Percentiles rank a stretch among this genome's conserved stretches.
Conservation (phyloP, 2,797 vertebrate species). For the Malurus leucopterus region DNA sequence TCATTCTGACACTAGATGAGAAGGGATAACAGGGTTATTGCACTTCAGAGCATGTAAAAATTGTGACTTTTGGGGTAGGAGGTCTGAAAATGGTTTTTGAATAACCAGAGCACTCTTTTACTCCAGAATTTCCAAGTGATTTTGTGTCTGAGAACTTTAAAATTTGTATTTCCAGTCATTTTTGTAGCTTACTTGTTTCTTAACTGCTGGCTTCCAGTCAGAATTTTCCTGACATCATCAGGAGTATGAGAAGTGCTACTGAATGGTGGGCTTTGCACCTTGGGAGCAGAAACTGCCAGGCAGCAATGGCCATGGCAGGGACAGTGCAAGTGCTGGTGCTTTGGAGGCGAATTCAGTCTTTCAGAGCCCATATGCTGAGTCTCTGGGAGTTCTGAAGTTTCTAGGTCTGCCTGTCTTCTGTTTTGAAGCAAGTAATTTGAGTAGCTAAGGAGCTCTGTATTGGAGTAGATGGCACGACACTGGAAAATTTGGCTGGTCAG, state of each 20-base stretch:
- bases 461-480: neutral
- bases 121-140: neutral
- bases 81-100: neutral
- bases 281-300: neutral
- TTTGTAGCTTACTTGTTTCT: neutral
- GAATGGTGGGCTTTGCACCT: neutral
- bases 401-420: neutral
- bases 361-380: neutral
- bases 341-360: neutral
- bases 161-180: neutral
- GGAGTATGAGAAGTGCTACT: neutral
- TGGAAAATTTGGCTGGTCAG: neutral
- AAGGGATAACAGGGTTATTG: neutral
- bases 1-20: neutral
- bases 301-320: neutral
- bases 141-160: neutral
- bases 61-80: neutral
- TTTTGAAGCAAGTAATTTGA: neutral
- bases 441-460: neutral
- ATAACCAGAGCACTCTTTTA: neutral
- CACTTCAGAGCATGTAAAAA: neutral
- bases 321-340: neutral
- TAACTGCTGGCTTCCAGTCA: neutral
- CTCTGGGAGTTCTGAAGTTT: neutral
- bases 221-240: neutral